Evolutionary conservation across 2,113 vertebrate species (phyloP).

Genomic region (Tragelaphus buxtoni): DNA sequence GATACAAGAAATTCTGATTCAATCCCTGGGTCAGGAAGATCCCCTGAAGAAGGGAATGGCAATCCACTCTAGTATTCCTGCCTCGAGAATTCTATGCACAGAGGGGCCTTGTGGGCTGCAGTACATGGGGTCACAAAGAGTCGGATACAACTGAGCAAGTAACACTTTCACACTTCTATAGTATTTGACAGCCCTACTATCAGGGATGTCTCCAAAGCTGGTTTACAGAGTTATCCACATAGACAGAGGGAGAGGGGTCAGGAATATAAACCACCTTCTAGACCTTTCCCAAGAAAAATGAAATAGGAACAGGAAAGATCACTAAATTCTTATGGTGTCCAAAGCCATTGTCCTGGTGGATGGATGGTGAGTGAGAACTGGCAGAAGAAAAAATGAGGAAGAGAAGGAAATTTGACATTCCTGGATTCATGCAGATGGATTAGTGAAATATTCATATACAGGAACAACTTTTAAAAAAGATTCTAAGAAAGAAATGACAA

Average conservation of each 20-base stretch:
- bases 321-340: not conserved
- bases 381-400: not conserved
- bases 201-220: not conserved
- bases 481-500: not conserved
- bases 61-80: not conserved
- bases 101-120: not conserved
- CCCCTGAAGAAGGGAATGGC: not conserved
- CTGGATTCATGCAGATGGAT: not conserved
- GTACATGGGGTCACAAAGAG: not conserved
- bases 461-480: not conserved
- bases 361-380: not conserved
- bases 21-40: not conserved
- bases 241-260: not conserved
- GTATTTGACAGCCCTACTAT: rapidly evolving
- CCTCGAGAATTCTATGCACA: not conserved
- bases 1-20: not conserved
- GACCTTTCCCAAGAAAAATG: not conserved
- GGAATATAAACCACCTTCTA: not conserved
- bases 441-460: not conserved
- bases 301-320: not conserved
- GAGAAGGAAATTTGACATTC: not conserved
- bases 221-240: not conserved
- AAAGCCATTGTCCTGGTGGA: not conserved
- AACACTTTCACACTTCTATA: not conserved
- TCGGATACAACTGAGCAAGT: not conserved